phyloP scores from a whole-genome alignment of 2,888 invertebrate species.

The Patella pellucida region DNA sequence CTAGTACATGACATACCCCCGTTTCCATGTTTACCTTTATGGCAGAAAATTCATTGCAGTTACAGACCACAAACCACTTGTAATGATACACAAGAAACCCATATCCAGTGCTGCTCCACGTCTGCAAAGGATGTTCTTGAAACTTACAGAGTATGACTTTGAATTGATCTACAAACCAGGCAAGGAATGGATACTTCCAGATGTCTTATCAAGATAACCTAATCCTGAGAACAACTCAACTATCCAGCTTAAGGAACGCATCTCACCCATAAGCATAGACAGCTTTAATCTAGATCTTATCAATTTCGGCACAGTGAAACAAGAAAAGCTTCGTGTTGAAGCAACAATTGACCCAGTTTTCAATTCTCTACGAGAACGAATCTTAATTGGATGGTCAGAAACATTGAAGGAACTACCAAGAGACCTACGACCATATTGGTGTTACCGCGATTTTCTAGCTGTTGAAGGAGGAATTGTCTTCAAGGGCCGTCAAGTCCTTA shows the following conservation, averaged over 20 bases:
- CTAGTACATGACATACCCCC: constrained; percentile 25
- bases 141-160: constrained; percentile 36
- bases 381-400: constrained; percentile 26
- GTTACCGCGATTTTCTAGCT: constrained; percentile 26
- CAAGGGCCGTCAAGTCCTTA: constrained; percentile 29
- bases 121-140: constrained; percentile 32
- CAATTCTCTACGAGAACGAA: constrained; percentile 2
- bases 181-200: constrained; percentile 30
- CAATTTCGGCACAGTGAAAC: constrained; percentile 16
- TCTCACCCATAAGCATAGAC: constrained; percentile 21
- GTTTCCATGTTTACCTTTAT: constrained; percentile 29
- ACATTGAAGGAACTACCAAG: constrained; percentile 15
- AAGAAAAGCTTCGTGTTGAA: constrained; percentile 12
- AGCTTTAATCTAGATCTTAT: constrained; percentile 15
- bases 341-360: constrained; percentile 21
- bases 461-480: constrained; percentile 30
- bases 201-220: constrained; percentile 33
- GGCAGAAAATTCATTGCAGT: constrained; percentile 23
- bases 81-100: constrained; percentile 10
- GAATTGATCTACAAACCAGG: constrained; percentile 28
- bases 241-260: constrained; percentile 22
- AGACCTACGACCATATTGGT: constrained; percentile 23
- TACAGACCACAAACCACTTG: constrained; percentile 37
- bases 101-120: constrained; percentile 25
- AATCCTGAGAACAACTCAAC: constrained; percentile 16